phyloP scores from a whole-genome alignment of 2,888 invertebrate genomes.

The Conistra vaccinii region DNA sequence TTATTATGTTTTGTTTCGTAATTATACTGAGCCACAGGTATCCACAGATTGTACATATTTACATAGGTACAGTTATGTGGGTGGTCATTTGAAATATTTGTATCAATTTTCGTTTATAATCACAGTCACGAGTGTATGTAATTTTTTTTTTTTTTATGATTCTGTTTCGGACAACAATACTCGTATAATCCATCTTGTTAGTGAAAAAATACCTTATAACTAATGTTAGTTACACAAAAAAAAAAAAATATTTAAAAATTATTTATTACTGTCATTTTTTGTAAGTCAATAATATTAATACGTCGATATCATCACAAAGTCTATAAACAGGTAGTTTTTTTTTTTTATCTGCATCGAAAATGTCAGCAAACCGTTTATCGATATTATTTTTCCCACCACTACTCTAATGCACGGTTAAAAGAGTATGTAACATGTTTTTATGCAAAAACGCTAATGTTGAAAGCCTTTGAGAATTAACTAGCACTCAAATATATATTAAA shows the following conservation, averaged over 20 bases:
- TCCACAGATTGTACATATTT: not conserved
- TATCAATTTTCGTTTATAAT: not conserved
- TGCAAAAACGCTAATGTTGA: slow-evolving; percentile 71
- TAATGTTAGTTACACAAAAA: too few relatives aligned
- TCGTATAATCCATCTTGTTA: too few relatives aligned
- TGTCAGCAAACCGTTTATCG: slow-evolving; percentile 25
- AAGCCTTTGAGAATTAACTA: slow-evolving; percentile 63
- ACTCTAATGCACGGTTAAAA: slow-evolving; percentile 55
- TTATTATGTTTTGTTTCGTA: not conserved
- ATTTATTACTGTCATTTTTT: not conserved
- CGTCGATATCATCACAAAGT: not conserved
- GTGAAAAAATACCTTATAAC: too few relatives aligned
- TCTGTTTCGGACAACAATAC: too few relatives aligned
- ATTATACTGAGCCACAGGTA: not conserved
- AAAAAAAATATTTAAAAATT: too few relatives aligned
- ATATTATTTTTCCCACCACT: slow-evolving; percentile 39
- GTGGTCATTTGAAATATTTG: not conserved
- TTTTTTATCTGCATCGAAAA: not conserved
- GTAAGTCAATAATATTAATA: not conserved
- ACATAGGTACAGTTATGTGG: not conserved
- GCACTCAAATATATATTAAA: slow-evolving; percentile 54
- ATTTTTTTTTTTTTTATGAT: too few relatives aligned
- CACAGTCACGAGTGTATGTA: too few relatives aligned
- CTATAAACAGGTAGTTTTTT: too few relatives aligned
- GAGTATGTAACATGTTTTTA: slow-evolving; percentile 66